Evolutionary conservation across 2,888 invertebrate genomes (phyloP), one percentile per base, ranked within the genome.

Genomic region (Drosophila neotestacea): DNA sequence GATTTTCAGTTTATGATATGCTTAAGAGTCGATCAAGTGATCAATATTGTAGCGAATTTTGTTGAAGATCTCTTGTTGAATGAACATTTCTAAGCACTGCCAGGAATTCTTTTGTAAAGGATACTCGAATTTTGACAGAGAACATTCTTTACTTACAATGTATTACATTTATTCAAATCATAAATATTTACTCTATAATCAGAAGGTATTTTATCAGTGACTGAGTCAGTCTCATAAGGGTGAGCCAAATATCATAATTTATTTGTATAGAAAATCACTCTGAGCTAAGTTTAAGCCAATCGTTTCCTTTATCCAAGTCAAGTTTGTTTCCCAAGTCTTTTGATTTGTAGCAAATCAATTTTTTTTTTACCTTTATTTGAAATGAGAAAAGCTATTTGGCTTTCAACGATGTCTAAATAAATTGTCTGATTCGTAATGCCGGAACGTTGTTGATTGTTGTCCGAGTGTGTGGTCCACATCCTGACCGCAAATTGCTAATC

Each of bases 401-500:
- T 77, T 73, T 85, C 70, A 68, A 66, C 76, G 61, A 54, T 68
- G 65, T 44, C 62, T 27, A 82, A 82, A 67, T 81, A 70, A 81
- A 72, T 73, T 52, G 44, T 16, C 28, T 55, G 67, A 68, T 55
- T 47, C 54, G 67, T 55, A 63, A 59, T 47, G 55, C 34, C 39
- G 27, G 11, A 46, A 30, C 51, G 27, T 28, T 36, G 30, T 41
- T 41, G 27, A 32, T 58, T 41, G 32, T 27, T 62, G 28, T 44
- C 44, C 28, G 50, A 75, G 75, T 73, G 86, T 86, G 87, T 79
- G 77, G 81, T 81, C 71, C 70, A 65, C 58, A 80, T 85, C 73
- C 80, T 79, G 70, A 79, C 77, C 73, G 69, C 87, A 81, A 75
- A 73, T 73, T 83, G 73, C 86, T 83, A 85, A 85, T 85, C 88